Evolutionary conservation across 2,888 invertebrate genomes (phyloP).

Genomic region (Teinopalpus imperialis): DNA sequence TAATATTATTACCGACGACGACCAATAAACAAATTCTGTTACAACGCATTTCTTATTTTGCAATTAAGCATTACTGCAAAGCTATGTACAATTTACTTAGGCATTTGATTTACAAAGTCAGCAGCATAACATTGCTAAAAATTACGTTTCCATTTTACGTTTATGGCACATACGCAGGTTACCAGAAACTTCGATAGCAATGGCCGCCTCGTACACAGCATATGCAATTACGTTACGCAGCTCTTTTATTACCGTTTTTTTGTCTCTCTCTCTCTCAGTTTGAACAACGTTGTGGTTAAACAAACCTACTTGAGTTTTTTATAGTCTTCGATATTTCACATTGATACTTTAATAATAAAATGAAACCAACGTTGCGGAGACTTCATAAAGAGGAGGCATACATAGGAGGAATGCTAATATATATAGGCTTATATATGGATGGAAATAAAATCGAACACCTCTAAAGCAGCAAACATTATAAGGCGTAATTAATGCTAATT

Average conservation of each 20-base stretch:
- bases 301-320: slow-evolving; percentile 30
- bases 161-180: slow-evolving; percentile 7
- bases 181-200: slow-evolving; percentile 20
- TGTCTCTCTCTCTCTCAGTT: background rate
- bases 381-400: too few species aligned
- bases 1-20: too few species aligned
- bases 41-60: background rate
- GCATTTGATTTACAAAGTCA: slow-evolving; percentile 1
- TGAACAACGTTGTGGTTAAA: slow-evolving; percentile 2
- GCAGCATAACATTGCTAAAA: background rate
- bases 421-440: background rate
- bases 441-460: background rate
- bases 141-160: background rate
- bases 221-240: slow-evolving; percentile 19
- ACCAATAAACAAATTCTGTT: background rate
- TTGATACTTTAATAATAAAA: slow-evolving; percentile 1
- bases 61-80: background rate
- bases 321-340: slow-evolving; percentile 9
- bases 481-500: slow-evolving; percentile 24
- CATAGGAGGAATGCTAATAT: background rate
- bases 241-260: slow-evolving; percentile 9
- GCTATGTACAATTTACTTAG: too few species aligned
- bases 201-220: background rate
- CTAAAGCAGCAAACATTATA: slow-evolving; percentile 13
- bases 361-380: background rate